Evolutionary conservation across 2,888 invertebrate genomes (phyloP), one percentile per base, ranked within the genome.

Genomic region (Amiota communis): DNA sequence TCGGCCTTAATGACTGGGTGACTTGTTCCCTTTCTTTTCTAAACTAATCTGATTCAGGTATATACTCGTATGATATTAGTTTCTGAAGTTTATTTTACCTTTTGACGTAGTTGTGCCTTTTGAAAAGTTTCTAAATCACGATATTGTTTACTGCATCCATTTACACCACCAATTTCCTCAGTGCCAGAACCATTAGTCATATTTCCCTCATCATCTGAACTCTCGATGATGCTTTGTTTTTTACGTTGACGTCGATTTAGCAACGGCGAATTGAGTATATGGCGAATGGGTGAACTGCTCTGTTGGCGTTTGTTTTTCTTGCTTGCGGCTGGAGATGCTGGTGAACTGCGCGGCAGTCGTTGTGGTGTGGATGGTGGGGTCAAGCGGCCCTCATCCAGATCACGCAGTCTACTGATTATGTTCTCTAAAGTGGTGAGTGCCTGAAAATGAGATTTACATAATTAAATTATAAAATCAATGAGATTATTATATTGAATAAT

Each of bases 91-190:
- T 20, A 20, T 10, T 51, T 67, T 89, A 97, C 97, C 93, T 97
- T 97, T 90, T 97, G 97, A 79, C 96, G 92, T 51, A 97, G 92
- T 87, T 97, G 97, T 13, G 96, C 96, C 88, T 97, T 97, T 89
- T 97, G 97, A 89, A 97, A 97, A 78, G 95, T 96, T 90, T 97
- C 97, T 80, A 97, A 91, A 88, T 97, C 95, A 75, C 94, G 92
- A 87, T 95, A 97, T 89, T 95, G 95, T 82, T 93, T 93, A 77
- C 93, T 92, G 84, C 92, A 87, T 74, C 81, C 80, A 71, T 78
- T 80, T 49, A 80, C 80, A 65, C 76, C 72, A 36, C 36, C 36
- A 36, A 36, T 36, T 68, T 79, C 80, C 86, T 92, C 90, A 88
- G 92, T 92, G n/a, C 89, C 89, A 65, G 92, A 92, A 6, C 92